Evolutionary conservation across 2,888 invertebrate genomes (phyloP), one percentile per base, ranked within the genome.

Genomic region (Hydrotaea diabolus): DNA sequence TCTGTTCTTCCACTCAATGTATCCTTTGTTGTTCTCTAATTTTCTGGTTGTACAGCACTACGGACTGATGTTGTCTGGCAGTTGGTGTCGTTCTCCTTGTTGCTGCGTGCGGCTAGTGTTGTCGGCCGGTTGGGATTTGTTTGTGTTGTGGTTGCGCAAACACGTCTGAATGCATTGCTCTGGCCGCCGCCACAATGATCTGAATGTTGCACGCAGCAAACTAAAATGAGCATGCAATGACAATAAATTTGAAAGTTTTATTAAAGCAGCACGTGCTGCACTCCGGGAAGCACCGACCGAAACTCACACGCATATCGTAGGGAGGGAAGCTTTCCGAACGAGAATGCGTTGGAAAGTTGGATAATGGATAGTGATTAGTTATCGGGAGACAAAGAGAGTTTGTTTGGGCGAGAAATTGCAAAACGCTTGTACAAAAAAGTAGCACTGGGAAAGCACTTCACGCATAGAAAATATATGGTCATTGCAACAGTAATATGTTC

Each of bases 181-280:
- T n/a, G n/a, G n/a, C n/a, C n/a, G 31, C 31, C 2, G 59, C 59
- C 26, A 26, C 59, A 59, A 8, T 59, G 26, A 1, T 15, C 1
- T 23, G 21, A 39, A 39, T 43, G 59, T 21, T n/a, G 62, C 83
- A 85, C 78, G 73, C 85, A 85, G 72, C 55, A 69, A 39, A 36
- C 26, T 43, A 77, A 69, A 78, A 84, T 78, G 80, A 72, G 82
- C 82, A 82, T 79, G 85, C 85, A 85, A 85, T 80, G 85, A 85
- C 82, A 85, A 82, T 85, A 85, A 82, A 82, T 85, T 82, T 74
- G n/a, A 80, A 82, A 82, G 74, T 82, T 85, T 79, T 82, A 85
- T 79, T 77, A 80, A 77, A 76, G 69, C 77, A 77, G 77, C 82
- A 85, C 85, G 85, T 85, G 85, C 73, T 69, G 36, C 39, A 17